Percentiles rank a stretch among this genome's conserved stretches.
phyloP scores from a whole-genome alignment of 2,797 vertebrate species.

The Potorous gilbertii region DNA sequence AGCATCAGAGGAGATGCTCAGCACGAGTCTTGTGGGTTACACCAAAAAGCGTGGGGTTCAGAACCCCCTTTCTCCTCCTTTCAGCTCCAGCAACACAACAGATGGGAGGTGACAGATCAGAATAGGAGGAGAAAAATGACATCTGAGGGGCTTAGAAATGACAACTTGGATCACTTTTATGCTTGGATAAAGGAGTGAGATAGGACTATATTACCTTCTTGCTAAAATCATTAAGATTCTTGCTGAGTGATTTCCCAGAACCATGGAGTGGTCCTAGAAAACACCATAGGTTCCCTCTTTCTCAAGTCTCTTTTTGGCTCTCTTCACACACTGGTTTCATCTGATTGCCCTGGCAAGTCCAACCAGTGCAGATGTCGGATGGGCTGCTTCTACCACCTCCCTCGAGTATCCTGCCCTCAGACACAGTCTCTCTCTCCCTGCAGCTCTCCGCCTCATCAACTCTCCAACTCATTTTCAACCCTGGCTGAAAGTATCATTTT shows the following conservation, averaged over 20 bases:
- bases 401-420: conserved; percentile 24
- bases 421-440: neutral
- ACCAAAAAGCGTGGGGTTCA: neutral
- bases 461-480: conserved; percentile 76
- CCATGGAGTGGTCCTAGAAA: neutral
- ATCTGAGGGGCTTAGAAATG: neutral
- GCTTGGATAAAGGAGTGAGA: neutral
- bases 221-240: neutral
- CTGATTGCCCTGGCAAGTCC: conserved; percentile 7
- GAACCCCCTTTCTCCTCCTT: neutral
- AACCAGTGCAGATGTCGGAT: conserved; percentile 8
- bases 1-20: neutral
- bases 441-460: conserved; percentile 75
- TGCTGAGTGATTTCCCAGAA: conserved; percentile 24
- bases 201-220: neutral
- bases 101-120: conserved; percentile 41
- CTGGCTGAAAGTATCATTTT: conserved; percentile 65
- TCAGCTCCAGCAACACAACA: neutral
- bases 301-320: neutral
- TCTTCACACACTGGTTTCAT: conserved; percentile 14
- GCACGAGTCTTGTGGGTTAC: neutral
- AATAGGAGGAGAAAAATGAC: conserved; percentile 2
- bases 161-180: neutral
- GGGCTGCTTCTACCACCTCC: neutral
- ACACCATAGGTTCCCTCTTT: neutral